Evolutionary conservation across 2,113 vertebrate species (phyloP), one percentile per base, ranked within the genome.

Genomic region (Laticauda colubrina): DNA sequence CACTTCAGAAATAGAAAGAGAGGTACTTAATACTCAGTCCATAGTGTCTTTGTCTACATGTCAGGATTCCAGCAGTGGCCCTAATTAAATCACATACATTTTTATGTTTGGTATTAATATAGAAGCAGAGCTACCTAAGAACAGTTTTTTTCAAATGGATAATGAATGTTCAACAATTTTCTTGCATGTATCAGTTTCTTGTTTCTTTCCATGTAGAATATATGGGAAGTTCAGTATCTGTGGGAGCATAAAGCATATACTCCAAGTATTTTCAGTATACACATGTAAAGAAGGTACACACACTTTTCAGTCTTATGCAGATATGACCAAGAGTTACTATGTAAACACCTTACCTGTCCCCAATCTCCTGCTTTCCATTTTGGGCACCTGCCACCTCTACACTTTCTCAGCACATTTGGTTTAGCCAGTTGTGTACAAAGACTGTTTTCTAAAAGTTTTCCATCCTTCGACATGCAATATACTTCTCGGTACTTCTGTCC

Each of bases 321-420:
- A 85, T 55, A 24, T 55, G n/a, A 39, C 9, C 23, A 39, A 81
- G 23, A 34, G 51, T 48, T 7, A 39, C 34, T 43, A 53, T 81
- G 75, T 81, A 81, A 81, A 0, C 2, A 5, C 96, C 97, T 97
- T 98, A 99, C 99, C 99, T 99, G 98, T 97, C 97, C 98, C 99
- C 99, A 99, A 26, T 97, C 96, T 96, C 98, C 98, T 24, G 98
- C 97, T 97, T 98, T 99, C 99, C 99, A 99, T 95, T 98, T 98
- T 93, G 98, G 98, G 96, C 99, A 99, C 94, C 98, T 97, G 95
- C 98, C 98, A 90, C 98, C 98, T 97, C 98, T 96, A 97, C 99
- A 99, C 96, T 98, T 98, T 97, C 98, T 98, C 97, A 98, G 98
- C 96, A 97, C 96, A 95, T 97, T 97, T 86, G 99, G 99, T 95